phyloP scores from a whole-genome alignment of 1,140 invertebrate species.

The Scaptomyza pallida region DNA sequence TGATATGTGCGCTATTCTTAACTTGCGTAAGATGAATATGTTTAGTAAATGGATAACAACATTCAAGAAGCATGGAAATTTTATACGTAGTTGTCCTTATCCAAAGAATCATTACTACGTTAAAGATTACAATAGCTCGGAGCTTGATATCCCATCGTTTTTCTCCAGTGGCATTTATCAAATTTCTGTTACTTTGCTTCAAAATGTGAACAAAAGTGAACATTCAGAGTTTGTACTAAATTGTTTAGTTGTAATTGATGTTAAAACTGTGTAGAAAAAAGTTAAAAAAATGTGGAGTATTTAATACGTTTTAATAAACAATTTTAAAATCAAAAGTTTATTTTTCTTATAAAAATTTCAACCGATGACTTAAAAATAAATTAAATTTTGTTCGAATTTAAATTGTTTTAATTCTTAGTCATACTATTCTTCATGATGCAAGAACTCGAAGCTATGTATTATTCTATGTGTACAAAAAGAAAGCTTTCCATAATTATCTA shows the following conservation, averaged over 20 bases:
- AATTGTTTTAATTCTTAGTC: too few relatives aligned
- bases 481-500: not conserved
- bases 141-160: constrained; percentile 42
- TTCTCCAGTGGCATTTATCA: constrained; percentile 36
- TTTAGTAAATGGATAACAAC: constrained; percentile 53
- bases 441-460: too few relatives aligned
- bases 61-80: constrained; percentile 39
- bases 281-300: too few relatives aligned
- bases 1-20: constrained; percentile 56
- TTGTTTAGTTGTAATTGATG: constrained; percentile 36
- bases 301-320: too few relatives aligned
- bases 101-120: constrained; percentile 36
- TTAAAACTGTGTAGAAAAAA: constrained; percentile 30
- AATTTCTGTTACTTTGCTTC: constrained; percentile 31
- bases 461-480: too few relatives aligned
- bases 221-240: constrained; percentile 32
- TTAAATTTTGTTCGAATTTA: too few relatives aligned
- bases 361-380: too few relatives aligned
- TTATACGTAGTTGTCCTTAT: constrained; percentile 41
- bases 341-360: too few relatives aligned
- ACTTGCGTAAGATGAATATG: constrained; percentile 38
- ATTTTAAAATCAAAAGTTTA: too few relatives aligned
- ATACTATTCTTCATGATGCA: too few relatives aligned
- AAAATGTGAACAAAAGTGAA: not conserved
- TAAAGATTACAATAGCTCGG: constrained; percentile 42